These are phyloP conservation scores for Eulemur rufifrons DNA, from an alignment of 2,113 vertebrate species.

Conservation along the genomic window DNA sequence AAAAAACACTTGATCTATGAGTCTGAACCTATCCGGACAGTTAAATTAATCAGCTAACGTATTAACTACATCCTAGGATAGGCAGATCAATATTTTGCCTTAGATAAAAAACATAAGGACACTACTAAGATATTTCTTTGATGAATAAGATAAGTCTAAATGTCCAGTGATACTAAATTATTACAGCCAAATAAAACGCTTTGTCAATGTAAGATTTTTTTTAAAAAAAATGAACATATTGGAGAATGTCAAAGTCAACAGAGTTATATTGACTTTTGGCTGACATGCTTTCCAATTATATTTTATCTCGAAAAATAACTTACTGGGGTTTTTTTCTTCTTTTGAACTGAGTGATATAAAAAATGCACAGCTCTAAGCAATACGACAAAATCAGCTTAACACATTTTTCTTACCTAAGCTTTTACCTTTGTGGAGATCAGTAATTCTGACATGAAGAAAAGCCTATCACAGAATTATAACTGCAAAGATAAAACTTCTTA, in stretches of 20 bases:
- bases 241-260: neutral
- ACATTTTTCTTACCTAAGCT: neutral
- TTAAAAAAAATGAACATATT: neutral
- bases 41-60: slow-evolving; percentile 31
- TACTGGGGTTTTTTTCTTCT: neutral
- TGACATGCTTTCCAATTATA: neutral
- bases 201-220: neutral
- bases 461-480: neutral
- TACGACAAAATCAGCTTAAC: neutral
- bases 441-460: slow-evolving; percentile 9
- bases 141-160: neutral
- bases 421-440: neutral
- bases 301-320: slow-evolving; percentile 32
- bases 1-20: slow-evolving; percentile 24
- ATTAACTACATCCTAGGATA: slow-evolving; percentile 1
- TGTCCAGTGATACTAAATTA: neutral
- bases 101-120: slow-evolving; percentile 53
- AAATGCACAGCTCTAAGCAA: neutral
- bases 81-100: slow-evolving; percentile 35
- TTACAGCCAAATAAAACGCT: neutral
- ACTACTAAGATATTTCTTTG: neutral
- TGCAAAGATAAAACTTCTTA: neutral
- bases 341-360: neutral
- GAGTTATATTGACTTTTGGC: neutral
- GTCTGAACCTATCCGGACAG: neutral